Evolutionary conservation across 2,113 vertebrate genomes (phyloP).

Genomic region (Nesospiza acunhae): DNA sequence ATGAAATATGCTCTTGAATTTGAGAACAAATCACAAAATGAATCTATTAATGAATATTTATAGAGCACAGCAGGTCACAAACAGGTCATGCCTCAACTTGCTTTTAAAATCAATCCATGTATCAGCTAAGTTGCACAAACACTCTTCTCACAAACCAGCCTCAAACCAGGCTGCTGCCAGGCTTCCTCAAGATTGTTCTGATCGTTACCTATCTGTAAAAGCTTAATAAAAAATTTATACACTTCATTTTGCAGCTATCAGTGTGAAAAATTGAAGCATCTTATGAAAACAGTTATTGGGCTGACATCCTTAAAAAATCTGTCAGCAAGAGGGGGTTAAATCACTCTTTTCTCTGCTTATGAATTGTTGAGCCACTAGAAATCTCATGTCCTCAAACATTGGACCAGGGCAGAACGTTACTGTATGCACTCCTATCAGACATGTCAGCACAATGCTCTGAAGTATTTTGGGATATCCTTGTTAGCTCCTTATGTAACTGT

Average conservation of each 20-base stretch:
- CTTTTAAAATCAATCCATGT: neutral
- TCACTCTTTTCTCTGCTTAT: neutral
- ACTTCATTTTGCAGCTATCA: neutral
- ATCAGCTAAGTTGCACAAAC: neutral
- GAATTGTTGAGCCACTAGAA: neutral
- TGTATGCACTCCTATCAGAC: neutral
- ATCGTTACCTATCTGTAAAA: neutral
- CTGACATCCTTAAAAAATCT: neutral
- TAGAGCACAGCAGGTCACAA: neutral
- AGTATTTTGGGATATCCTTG: conserved; percentile 35
- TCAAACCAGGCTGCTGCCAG: neutral
- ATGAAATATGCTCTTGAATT: neutral
- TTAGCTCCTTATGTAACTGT: conserved; percentile 15
- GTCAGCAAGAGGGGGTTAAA: neutral
- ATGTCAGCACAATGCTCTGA: neutral
- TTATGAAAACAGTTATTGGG: neutral
- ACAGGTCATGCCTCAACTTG: neutral
- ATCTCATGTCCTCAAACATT: neutral
- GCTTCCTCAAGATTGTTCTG: neutral
- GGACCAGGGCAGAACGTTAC: neutral
- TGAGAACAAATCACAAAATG: neutral
- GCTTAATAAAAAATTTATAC: neutral
- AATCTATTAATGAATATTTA: neutral
- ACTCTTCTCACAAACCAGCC: neutral
- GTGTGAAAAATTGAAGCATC: neutral